These are phyloP conservation scores for Harpagifer antarcticus DNA, from an alignment of 2,797 vertebrate genomes.

Conservation along the genomic window DNA sequence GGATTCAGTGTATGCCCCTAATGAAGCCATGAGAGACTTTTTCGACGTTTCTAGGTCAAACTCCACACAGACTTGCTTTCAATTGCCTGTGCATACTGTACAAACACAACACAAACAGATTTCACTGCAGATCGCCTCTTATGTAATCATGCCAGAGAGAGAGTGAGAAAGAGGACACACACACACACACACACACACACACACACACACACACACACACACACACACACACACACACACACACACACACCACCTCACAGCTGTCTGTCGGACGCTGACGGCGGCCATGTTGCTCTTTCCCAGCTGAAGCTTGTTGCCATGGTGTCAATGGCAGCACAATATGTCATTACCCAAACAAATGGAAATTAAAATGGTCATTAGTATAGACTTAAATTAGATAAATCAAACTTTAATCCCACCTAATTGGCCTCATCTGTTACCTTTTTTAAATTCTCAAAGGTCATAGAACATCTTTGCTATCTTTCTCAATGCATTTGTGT, in stretches of 20 bases:
- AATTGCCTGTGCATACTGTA: conserved; percentile 17
- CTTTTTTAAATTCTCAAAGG: conserved; percentile 15
- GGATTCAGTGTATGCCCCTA: conserved; percentile 47
- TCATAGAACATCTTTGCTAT: conserved; percentile 26
- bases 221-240: neutral
- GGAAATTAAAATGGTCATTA: conserved; percentile 2
- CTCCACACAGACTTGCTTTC: conserved; percentile 28
- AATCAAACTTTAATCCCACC: conserved; percentile 27
- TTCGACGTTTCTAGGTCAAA: conserved; percentile 65
- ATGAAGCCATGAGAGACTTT: conserved; percentile 75
- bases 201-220: conserved; percentile 11
- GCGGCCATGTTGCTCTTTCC: conserved; percentile 45
- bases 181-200: neutral
- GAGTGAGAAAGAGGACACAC: conserved; percentile 26
- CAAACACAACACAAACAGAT: conserved; percentile 26
- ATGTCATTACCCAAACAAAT: neutral
- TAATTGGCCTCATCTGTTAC: conserved; percentile 29
- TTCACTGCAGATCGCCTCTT: conserved; percentile 52
- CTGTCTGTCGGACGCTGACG: conserved; percentile 58
- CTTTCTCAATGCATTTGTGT: conserved; percentile 5
- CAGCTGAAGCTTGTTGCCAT: conserved; percentile 40
- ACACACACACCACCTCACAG: conserved; percentile 38
- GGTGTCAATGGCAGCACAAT: conserved; percentile 8
- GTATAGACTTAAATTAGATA: neutral
- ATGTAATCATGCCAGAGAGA: conserved; percentile 60